These are phyloP conservation scores for Antheraea pernyi DNA, from an alignment of 1,140 invertebrate genomes.

Conservation along the genomic window DNA sequence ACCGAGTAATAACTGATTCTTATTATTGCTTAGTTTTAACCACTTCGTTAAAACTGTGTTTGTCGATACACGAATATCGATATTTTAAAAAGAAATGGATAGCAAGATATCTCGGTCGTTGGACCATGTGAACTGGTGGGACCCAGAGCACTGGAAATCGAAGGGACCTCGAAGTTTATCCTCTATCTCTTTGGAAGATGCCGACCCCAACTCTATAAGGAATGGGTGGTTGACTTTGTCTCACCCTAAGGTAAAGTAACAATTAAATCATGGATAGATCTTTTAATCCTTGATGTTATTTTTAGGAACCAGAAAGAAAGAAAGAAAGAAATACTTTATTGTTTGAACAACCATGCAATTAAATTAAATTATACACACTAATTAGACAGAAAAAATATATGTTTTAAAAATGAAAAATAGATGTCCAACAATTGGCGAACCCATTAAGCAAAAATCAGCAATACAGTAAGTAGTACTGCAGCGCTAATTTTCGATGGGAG, in stretches of 20 bases:
- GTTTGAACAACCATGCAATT: too few species aligned
- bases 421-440: too few species aligned
- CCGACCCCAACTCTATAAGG: slow-evolving; percentile 54
- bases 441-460: too few species aligned
- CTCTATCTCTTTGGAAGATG: slow-evolving; percentile 46
- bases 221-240: slow-evolving; percentile 64
- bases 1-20: too few species aligned
- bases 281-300: too few species aligned
- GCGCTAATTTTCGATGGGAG: too few species aligned
- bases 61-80: not conserved
- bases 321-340: too few species aligned
- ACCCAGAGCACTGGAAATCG: slow-evolving; percentile 46
- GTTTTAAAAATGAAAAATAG: too few species aligned
- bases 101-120: slow-evolving; percentile 40
- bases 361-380: too few species aligned
- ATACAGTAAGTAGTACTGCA: too few species aligned
- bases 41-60: not conserved
- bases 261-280: not conserved
- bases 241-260: slow-evolving; percentile 51
- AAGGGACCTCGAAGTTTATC: slow-evolving; percentile 30
- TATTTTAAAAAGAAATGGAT: slow-evolving; percentile 30
- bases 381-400: too few species aligned
- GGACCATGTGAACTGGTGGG: slow-evolving; percentile 62
- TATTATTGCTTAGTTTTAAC: not conserved
- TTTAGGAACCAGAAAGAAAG: too few species aligned